These are phyloP conservation scores for Aphelinus certus DNA, from an alignment of 1,140 invertebrate species.

Conservation along the genomic window DNA sequence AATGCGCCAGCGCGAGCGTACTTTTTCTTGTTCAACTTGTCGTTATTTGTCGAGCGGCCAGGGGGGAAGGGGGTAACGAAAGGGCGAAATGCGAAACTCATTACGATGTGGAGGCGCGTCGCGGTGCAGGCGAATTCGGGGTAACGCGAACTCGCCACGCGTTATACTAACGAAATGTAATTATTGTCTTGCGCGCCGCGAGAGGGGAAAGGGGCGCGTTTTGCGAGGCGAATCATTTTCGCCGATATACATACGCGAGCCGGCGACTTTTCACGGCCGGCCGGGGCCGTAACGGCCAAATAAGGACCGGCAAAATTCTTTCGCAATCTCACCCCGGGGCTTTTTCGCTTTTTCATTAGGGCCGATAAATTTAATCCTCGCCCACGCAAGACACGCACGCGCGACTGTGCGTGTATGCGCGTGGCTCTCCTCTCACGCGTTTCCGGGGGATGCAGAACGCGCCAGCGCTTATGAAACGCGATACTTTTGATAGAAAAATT, in stretches of 20 bases:
- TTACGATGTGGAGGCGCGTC: too few species aligned
- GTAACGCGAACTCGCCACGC: too few species aligned
- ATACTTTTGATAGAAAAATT: conserved; percentile 54
- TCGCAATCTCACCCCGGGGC: conserved; percentile 1
- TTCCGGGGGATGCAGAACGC: neutral
- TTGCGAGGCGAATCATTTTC: neutral
- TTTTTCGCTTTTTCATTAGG: conserved; percentile 27
- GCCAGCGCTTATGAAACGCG: conserved; percentile 48
- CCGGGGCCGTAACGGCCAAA: neutral
- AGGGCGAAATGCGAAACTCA: too few species aligned
- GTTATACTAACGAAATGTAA: conserved; percentile 51
- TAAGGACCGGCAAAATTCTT: conserved; percentile 4
- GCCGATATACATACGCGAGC: neutral
- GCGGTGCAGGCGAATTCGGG: too few species aligned
- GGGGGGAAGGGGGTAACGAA: too few species aligned
- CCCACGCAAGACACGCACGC: too few species aligned
- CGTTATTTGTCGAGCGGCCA: too few species aligned
- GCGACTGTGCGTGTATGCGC: neutral
- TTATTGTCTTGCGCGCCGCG: conserved; percentile 49
- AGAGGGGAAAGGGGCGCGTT: conserved; percentile 20
- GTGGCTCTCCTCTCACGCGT: too few species aligned
- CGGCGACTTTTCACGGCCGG: too few species aligned
- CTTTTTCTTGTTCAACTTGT: too few species aligned
- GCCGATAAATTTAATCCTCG: conserved; percentile 36
- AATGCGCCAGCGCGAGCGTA: too few species aligned